Base-by-base conservation (phyloP, 2,888 invertebrate species). In the Lycophotia porphyrea region DNA sequence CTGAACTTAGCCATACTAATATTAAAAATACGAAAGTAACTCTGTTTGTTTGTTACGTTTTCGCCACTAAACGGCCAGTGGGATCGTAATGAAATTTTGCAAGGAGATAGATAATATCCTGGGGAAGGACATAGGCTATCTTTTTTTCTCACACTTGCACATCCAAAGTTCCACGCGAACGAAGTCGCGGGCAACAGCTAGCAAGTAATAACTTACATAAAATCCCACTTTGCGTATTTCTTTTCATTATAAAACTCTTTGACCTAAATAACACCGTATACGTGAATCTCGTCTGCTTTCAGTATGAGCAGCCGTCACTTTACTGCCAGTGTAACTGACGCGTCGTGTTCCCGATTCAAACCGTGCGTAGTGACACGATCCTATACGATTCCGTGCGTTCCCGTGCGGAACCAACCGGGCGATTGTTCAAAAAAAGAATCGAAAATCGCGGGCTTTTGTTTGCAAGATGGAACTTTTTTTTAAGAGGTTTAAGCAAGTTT, bases 351-450 rank as follows among this genome's bases (percentile, higher is more conserved):
- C 58, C 24, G 24, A 66, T 66, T n/a, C 68, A 39, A 71, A 24
- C 66, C 82, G 49, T 81, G 77, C 64, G 36, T 58, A 52, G 76
- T 34, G 63, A 69, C 82, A 49, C 69, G 65, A 49, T 65, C 27
- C n/a, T 31, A 18, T 52, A 64, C 65, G 24, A 55, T 27, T 34
- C 68, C n/a, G n/a, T 18, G 49, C n/a, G 63, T 39, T 44, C 36
- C 18, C 49, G 44, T 66, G 49, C 69, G 55, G 58, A 78, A 42
- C 44, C 63, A 58, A 5, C 58, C 58, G 66, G 67, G 63, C 70
- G 24, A 47, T 65, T 31, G 1, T 11, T 44, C 44, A 78, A 78
- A 70, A 42, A 71, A 52, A 15, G 44, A 78, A 58, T 68, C 34
- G 34, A 49, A 63, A 73, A 47, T 34, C 39, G 24, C 7, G 27